Evolutionary conservation across 1,140 invertebrate genomes (phyloP).

Genomic region (Battus philenor): DNA sequence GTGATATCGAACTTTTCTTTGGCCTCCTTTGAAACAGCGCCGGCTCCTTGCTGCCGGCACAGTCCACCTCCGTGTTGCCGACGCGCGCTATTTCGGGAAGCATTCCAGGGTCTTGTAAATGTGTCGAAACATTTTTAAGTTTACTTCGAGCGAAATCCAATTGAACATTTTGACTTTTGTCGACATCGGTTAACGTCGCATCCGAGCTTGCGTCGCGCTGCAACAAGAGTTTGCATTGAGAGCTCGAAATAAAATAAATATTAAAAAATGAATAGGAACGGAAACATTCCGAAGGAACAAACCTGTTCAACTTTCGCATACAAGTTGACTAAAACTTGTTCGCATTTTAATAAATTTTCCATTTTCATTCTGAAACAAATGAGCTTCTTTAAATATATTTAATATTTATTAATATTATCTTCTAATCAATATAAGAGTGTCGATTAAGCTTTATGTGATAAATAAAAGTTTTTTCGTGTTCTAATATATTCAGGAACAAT

Average conservation of each 20-base stretch:
- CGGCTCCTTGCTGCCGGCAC: conserved; percentile 55
- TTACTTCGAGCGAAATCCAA: conserved; percentile 46
- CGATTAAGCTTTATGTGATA: too few species aligned
- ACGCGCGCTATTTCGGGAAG: conserved; percentile 54
- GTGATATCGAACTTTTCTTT: conserved; percentile 31
- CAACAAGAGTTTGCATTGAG: too few species aligned
- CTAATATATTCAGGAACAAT: too few species aligned
- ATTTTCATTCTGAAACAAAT: conserved; percentile 78
- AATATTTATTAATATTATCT: too few species aligned
- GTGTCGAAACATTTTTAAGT: conserved; percentile 38
- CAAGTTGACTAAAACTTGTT: conserved; percentile 80
- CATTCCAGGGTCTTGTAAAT: conserved; percentile 37
- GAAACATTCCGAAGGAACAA: conserved; percentile 7
- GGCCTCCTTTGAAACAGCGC: conserved; percentile 62
- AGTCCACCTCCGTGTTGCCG: conserved; percentile 40
- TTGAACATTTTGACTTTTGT: conserved; percentile 26
- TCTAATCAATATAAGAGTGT: too few species aligned
- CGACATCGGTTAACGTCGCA: conserved; percentile 13
- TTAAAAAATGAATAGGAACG: conserved; percentile 8
- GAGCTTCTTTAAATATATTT: conserved; percentile 15
- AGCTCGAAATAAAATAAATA: conserved; percentile 13
- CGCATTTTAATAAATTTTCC: conserved; percentile 80
- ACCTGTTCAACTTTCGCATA: conserved; percentile 80
- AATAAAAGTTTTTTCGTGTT: too few species aligned
- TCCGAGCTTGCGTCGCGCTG: conserved; percentile 38